Conservation (phyloP, 2,113 vertebrate genomes). For the Furnarius figulus region DNA sequence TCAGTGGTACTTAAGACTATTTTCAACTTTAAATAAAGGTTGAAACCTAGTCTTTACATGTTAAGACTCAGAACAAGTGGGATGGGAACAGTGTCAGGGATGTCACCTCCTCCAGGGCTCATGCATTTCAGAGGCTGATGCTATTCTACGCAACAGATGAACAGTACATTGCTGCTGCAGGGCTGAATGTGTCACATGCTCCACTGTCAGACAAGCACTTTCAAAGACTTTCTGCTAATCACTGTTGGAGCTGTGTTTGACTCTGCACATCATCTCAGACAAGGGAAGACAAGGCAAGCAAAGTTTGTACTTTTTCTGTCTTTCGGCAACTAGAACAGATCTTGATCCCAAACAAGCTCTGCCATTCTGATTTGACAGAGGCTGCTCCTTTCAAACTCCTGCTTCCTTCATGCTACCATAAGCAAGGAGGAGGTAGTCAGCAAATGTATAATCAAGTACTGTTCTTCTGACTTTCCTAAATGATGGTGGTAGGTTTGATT, state of each 20-base stretch:
- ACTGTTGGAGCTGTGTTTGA: slow-evolving; percentile 1
- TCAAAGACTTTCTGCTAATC: not conserved
- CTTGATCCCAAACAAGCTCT: not conserved
- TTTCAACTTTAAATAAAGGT: not conserved
- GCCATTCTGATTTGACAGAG: not conserved
- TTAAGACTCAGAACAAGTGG: not conserved
- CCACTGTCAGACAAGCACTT: not conserved
- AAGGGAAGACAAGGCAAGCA: slow-evolving; percentile 23
- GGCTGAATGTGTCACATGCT: not conserved
- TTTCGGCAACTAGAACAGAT: not conserved
- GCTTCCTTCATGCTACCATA: not conserved
- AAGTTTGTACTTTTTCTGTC: not conserved
- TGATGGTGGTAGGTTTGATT: not conserved
- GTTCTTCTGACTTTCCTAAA: not conserved
- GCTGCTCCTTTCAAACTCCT: slow-evolving; percentile 14
- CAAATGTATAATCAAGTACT: not conserved
- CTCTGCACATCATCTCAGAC: not conserved
- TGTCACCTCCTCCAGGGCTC: not conserved
- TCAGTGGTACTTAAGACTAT: not conserved
- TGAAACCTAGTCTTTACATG: not conserved
- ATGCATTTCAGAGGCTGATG: not conserved
- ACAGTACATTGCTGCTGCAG: not conserved
- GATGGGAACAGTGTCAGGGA: not conserved
- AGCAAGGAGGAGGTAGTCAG: slow-evolving; percentile 7
- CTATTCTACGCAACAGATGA: not conserved